Evolutionary conservation across 2,113 vertebrate species (phyloP).

Genomic region (Alaudala cheleensis): DNA sequence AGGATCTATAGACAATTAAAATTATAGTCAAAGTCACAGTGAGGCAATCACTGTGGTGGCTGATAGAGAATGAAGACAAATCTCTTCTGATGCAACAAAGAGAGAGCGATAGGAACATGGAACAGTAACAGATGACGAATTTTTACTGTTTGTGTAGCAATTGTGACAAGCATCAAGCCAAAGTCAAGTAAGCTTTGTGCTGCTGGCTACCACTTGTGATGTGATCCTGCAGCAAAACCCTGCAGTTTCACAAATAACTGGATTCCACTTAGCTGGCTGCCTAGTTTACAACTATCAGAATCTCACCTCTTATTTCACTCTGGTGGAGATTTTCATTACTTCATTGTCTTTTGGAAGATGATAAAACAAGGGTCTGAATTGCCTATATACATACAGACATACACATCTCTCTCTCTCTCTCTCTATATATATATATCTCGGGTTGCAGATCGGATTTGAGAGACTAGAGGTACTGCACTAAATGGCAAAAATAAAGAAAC

Average conservation of each 20-base stretch:
- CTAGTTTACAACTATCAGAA: background rate
- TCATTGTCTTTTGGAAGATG: background rate
- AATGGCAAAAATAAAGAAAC: background rate
- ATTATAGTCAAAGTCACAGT: background rate
- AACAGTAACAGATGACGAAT: background rate
- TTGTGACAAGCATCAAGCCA: background rate
- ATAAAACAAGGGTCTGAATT: background rate
- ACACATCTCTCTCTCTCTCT: no score
- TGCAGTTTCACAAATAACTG: background rate
- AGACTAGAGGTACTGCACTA: background rate
- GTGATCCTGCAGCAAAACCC: background rate
- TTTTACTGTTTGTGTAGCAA: background rate
- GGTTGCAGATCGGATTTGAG: background rate
- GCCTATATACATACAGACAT: background rate
- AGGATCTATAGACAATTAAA: constrained; percentile 36
- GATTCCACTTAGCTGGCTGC: background rate
- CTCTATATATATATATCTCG: background rate
- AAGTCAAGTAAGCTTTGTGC: background rate
- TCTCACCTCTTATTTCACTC: constrained; percentile 16
- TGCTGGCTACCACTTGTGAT: background rate
- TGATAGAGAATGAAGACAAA: background rate
- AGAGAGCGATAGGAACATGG: background rate
- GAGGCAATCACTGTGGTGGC: background rate
- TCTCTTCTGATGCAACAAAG: background rate
- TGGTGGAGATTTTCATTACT: background rate